Percentiles rank a stretch among this genome's conserved stretches.
These are phyloP conservation scores for Gymnorhina tibicen DNA, from an alignment of 2,113 vertebrate species.

Conservation along the genomic window DNA sequence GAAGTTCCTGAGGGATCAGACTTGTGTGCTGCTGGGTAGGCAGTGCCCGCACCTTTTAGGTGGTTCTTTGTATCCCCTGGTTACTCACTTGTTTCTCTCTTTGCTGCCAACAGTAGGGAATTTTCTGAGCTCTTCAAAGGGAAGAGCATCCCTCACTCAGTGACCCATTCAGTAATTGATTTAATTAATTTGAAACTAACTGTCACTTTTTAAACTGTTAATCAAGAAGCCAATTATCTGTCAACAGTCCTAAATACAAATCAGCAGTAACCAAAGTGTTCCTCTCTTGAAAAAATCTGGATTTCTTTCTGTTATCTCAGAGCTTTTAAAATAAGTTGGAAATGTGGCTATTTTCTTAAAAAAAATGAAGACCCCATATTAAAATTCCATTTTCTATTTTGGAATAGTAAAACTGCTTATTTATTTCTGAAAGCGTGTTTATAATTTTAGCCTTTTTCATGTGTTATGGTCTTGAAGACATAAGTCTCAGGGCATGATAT, in stretches of 20 bases:
- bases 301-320: background rate
- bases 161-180: background rate
- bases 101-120: background rate
- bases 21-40: background rate
- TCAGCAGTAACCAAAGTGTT: background rate
- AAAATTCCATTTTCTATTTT: background rate
- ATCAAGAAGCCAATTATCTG: background rate
- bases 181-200: slow-evolving; percentile 20
- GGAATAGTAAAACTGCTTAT: background rate
- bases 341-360: background rate
- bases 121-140: background rate
- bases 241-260: background rate
- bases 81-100: background rate
- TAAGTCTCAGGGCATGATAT: background rate
- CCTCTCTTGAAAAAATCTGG: background rate
- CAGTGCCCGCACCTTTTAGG: background rate
- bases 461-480: background rate
- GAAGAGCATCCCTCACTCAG: background rate
- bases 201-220: slow-evolving; percentile 30
- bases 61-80: background rate
- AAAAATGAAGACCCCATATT: background rate
- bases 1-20: background rate
- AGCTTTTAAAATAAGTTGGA: background rate
- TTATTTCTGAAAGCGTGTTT: background rate
- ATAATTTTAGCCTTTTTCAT: background rate